Percentiles rank a stretch among this genome's conserved stretches.
Conservation (phyloP, 1,140 invertebrate genomes). For the Stegodyphus dumicola region DNA sequence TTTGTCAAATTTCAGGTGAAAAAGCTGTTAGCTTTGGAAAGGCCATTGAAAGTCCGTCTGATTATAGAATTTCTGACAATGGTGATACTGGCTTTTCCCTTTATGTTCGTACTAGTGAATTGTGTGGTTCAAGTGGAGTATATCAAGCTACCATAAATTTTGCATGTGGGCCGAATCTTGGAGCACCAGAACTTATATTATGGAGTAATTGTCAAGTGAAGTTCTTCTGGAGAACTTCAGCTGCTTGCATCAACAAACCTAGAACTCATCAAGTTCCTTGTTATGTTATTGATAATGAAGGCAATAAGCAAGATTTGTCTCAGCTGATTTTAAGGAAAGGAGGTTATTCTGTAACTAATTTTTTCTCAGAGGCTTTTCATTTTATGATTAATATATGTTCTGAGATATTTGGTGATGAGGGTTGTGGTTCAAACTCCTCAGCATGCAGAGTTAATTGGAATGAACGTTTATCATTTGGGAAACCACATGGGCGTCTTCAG, state of each 20-base stretch:
- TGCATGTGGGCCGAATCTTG: slow-evolving; percentile 28
- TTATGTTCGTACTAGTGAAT: slow-evolving; percentile 5
- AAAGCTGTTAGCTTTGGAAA: slow-evolving; percentile 29
- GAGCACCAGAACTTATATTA: slow-evolving; percentile 41
- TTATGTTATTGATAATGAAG: slow-evolving; percentile 58
- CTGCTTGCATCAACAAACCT: slow-evolving; percentile 33
- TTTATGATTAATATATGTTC: slow-evolving; percentile 58
- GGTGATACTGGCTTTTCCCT: slow-evolving; percentile 20
- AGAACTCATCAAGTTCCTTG: slow-evolving; percentile 53
- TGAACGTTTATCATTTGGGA: slow-evolving; percentile 21
- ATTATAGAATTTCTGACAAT: slow-evolving; percentile 11
- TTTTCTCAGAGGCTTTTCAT: background rate
- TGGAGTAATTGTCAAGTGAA: slow-evolving; percentile 37
- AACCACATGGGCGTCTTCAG: background rate
- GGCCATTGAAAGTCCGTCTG: background rate
- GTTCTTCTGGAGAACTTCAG: slow-evolving; percentile 60
- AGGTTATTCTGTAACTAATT: slow-evolving; percentile 50
- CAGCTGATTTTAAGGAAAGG: slow-evolving; percentile 38
- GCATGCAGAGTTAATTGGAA: slow-evolving; percentile 31
- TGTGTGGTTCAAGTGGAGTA: slow-evolving; percentile 4
- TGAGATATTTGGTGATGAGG: background rate
- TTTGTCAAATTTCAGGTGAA: slow-evolving; percentile 22
- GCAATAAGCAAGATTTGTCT: slow-evolving; percentile 52
- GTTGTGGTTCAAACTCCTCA: slow-evolving; percentile 8
- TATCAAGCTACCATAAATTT: slow-evolving; percentile 36